Base-by-base conservation (phyloP, 2,113 vertebrate genomes). In the Donacobius atricapilla region DNA sequence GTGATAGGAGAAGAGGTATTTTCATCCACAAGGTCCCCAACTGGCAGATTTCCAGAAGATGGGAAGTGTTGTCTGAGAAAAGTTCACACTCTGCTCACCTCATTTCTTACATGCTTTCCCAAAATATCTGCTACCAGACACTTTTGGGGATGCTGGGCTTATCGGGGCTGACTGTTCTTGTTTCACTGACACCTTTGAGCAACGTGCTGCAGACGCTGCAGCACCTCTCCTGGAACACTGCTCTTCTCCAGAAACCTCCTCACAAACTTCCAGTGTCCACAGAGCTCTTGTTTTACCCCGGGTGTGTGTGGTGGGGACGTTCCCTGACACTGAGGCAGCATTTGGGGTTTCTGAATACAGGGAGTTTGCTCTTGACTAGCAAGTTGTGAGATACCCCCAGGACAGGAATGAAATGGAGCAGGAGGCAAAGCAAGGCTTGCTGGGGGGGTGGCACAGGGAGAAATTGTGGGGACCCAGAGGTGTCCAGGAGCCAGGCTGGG, bases 1-100 rank as follows among this genome's bases (percentile, higher is more conserved):
- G 15, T 2, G 19, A 64, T 51, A 77, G 58, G 53, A 71, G 71
- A 72, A 86, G 76, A 58, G 76, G 53, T 89, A 27, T 83, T 91
- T 94, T 88, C 79, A 94, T 56, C 57, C 70, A 64, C 19, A 24
- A 64, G 35, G 23, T 90, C 53, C 33, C 30, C 75, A 88, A 0
- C 27, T 92, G 94, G 94, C 89, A 80, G 64, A 68, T 58, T 84
- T 93, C 92, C 83, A 93, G 53, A 95, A 87, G 96, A 93, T 91
- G 92, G 64, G 51, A 82, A 85, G 65, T 76, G 87, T 64, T 73
- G 60, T 82, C 60, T 90, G 93, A 85, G 80, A 45, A 87, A 78
- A 58, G 53, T 73, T 95, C 77, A 87, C 19, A 2, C 81, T 78
- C 81, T 89, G 51, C 81, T 91, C 81, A 51, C 44, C 87, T 91